Base-by-base conservation (phyloP, 2,888 invertebrate species). In the Orchesella flavescens region DNA sequence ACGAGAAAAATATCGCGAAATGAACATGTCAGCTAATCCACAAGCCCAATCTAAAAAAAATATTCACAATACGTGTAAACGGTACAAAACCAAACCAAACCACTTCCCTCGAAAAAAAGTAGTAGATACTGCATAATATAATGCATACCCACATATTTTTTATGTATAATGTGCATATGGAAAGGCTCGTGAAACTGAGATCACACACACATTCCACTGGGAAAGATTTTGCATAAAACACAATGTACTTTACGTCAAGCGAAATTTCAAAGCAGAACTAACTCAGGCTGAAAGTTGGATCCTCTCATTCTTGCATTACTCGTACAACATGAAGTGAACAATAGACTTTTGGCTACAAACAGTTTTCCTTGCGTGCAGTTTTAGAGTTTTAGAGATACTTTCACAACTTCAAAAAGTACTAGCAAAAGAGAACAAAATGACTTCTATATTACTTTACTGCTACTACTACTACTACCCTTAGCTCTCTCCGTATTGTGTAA, bases 211-310 rank as follows among this genome's bases (percentile, higher is more conserved):
- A 71, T 78, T 78, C 78, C 78, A 61, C 19, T 71, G 78, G 78
- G 78, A 71, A 78, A 78, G 78, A 78, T 78, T 78, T 69, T 78
- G 78, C 71, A 78, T 78, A 78, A 78, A 78, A 78, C 71, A 78
- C 59, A 78, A 49, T 61, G 61, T 78, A 78, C 69, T 78, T 78
- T 78, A 63, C 49, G 78, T 78, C 78, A 71, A 71, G 78, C 49
- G 49, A 77, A 78, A 66, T 71, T 78, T 78, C 78, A 78, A 71
- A 78, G 69, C 61, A 71, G 61, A 69, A 53, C 71, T 69, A 77
- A 77, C 68, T 78, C 71, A 46, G 71, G 24, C 46, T 78, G 69
- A 71, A 71, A 78, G 69, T 78, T 78, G 77, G 55, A 77, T 59
- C 49, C 59, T 71, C 69, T 78, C 78, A 71, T 71, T 78, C 78